phyloP scores from a whole-genome alignment of 2,797 vertebrate species.

The Myotis daubentonii region DNA sequence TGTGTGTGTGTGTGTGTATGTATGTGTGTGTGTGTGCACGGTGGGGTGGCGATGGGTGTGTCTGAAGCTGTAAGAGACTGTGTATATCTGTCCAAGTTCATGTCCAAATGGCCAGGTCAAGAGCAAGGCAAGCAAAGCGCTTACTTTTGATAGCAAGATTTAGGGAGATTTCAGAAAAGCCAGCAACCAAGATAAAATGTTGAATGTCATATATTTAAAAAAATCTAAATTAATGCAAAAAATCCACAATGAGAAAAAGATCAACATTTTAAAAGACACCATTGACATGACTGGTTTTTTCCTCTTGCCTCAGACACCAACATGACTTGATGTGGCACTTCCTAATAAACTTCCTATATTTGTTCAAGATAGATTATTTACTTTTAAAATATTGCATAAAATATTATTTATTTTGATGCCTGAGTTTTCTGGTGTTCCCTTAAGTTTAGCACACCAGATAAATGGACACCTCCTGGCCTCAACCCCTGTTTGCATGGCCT shows the following conservation, averaged over 20 bases:
- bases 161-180: not conserved
- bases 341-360: not conserved
- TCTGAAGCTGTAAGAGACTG: not conserved
- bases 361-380: not conserved
- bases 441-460: fast-evolving
- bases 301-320: not conserved
- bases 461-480: not conserved
- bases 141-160: not conserved
- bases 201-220: not conserved
- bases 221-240: not conserved
- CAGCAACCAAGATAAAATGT: not conserved
- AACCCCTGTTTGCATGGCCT: fast-evolving
- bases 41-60: not conserved
- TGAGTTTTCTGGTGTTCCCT: not conserved
- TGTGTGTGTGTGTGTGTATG: not conserved
- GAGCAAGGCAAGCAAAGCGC: not conserved
- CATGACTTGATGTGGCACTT: not conserved
- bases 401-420: not conserved
- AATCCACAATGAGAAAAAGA: not conserved
- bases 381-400: not conserved
- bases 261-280: slow-evolving; percentile 6
- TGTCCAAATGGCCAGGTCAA: fast-evolving
- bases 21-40: not conserved
- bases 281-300: not conserved
- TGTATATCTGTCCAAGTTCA: not conserved